phyloP scores from a whole-genome alignment of 2,113 vertebrate genomes.

The Vireo altiloquus region DNA sequence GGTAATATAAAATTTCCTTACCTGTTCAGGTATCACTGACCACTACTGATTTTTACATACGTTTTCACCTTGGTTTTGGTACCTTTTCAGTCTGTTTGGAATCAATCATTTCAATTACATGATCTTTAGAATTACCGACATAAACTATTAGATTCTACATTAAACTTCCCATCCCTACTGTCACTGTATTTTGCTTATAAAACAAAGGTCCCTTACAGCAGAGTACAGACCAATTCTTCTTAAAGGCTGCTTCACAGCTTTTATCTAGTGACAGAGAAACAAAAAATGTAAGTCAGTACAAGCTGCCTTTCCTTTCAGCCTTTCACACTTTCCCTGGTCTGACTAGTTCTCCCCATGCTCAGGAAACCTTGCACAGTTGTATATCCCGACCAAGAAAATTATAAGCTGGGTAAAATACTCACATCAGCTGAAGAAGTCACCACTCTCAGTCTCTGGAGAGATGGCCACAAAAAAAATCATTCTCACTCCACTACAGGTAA shows the following conservation, averaged over 20 bases:
- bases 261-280: constrained; percentile 8
- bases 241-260: constrained; percentile 3
- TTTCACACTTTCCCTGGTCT: neutral
- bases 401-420: neutral
- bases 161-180: neutral
- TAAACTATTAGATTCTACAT: constrained; percentile 51
- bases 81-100: constrained; percentile 52
- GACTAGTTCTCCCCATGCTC: neutral
- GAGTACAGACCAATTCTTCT: neutral
- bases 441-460: neutral
- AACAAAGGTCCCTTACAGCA: constrained; percentile 48
- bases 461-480: neutral
- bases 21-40: constrained; percentile 1
- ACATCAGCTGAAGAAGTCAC: neutral
- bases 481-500: neutral
- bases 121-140: constrained; percentile 50
- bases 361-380: neutral
- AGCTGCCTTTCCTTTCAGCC: neutral
- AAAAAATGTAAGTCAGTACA: neutral
- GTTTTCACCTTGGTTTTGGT: constrained; percentile 58
- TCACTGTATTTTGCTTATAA: constrained; percentile 42
- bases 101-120: constrained; percentile 36
- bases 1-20: constrained; percentile 40
- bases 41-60: constrained; percentile 11
- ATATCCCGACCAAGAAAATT: neutral